These are phyloP conservation scores for Sceliomorpha sp. DNA, from an alignment of 2,888 invertebrate species.

Conservation along the genomic window DNA sequence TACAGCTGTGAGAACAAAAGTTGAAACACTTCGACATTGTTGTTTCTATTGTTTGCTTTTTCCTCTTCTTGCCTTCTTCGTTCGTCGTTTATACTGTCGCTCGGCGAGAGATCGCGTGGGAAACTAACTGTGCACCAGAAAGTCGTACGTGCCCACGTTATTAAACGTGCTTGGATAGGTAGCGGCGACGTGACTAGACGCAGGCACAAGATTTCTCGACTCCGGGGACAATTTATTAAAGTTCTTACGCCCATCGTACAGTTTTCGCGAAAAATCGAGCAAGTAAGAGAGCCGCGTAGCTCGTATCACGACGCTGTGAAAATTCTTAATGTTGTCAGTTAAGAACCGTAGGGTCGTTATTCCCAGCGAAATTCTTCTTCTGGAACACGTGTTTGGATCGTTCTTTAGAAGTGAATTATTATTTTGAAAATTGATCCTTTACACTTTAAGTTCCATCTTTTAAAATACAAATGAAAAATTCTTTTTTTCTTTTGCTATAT, in stretches of 20 bases:
- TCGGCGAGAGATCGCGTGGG: conserved; percentile 61
- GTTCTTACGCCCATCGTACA: conserved; percentile 37
- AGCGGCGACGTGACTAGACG: conserved; percentile 51
- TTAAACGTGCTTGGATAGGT: conserved; percentile 60
- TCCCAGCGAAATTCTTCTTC: no score
- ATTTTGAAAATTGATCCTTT: no score
- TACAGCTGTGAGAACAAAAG: conserved; percentile 32
- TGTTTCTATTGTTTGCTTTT: conserved; percentile 39
- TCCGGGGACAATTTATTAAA: conserved; percentile 59
- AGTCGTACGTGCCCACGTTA: conserved; percentile 69
- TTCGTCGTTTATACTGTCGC: conserved; percentile 41
- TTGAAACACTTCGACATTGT: conserved; percentile 40
- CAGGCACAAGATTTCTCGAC: conserved; percentile 43
- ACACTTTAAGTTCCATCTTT: no score
- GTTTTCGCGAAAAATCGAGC: conserved; percentile 8
- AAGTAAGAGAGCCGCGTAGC: neutral
- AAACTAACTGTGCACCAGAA: conserved; percentile 67
- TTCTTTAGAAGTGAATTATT: no score
- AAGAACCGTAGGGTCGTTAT: neutral
- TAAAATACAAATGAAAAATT: no score
- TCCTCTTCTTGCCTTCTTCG: conserved; percentile 16
- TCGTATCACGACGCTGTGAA: neutral
- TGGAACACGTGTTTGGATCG: no score
- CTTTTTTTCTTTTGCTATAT: no score
- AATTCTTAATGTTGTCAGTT: conserved; percentile 1